phyloP scores from a whole-genome alignment of 2,797 vertebrate genomes.

The Salmo trutta region DNA sequence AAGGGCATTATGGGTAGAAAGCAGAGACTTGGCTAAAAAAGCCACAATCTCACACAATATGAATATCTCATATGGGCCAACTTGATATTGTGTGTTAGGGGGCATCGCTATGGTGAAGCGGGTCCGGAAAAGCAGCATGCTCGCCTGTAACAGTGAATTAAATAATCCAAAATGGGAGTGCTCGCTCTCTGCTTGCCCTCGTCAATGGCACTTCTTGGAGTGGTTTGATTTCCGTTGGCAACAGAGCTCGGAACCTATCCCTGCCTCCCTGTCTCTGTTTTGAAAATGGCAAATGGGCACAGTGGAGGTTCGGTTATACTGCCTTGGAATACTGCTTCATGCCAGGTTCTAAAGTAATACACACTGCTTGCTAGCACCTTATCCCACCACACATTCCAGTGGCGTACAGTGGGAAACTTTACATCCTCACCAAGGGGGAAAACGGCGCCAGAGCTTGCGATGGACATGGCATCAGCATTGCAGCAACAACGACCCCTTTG shows the following conservation, averaged over 20 bases:
- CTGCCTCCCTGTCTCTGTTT: slow-evolving; percentile 38
- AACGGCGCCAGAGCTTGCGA: neutral
- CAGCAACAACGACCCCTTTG: neutral
- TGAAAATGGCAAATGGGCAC: slow-evolving; percentile 44
- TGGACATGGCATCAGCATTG: neutral
- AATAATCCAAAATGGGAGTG: slow-evolving; percentile 53
- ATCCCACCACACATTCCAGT: slow-evolving; percentile 46
- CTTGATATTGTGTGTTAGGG: slow-evolving; percentile 24
- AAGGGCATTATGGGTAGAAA: slow-evolving; percentile 11
- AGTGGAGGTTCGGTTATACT: slow-evolving; percentile 41
- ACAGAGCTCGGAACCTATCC: slow-evolving; percentile 40
- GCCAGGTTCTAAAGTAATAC: slow-evolving; percentile 27
- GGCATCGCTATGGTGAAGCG: slow-evolving; percentile 46
- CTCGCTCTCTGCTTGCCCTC: slow-evolving; percentile 40
- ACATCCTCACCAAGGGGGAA: neutral
- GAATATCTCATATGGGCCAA: slow-evolving; percentile 17
- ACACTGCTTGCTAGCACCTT: slow-evolving; percentile 44
- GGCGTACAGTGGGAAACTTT: slow-evolving; percentile 38
- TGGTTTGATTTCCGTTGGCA: slow-evolving; percentile 53
- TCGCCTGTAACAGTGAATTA: slow-evolving; percentile 53
- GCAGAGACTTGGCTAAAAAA: slow-evolving; percentile 29
- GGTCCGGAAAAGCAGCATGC: slow-evolving; percentile 49
- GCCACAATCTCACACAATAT: neutral
- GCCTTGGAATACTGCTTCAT: slow-evolving; percentile 53
- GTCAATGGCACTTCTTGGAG: slow-evolving; percentile 49